Evolutionary conservation across 2,888 invertebrate genomes (phyloP).

Genomic region (Xestia ashworthii): DNA sequence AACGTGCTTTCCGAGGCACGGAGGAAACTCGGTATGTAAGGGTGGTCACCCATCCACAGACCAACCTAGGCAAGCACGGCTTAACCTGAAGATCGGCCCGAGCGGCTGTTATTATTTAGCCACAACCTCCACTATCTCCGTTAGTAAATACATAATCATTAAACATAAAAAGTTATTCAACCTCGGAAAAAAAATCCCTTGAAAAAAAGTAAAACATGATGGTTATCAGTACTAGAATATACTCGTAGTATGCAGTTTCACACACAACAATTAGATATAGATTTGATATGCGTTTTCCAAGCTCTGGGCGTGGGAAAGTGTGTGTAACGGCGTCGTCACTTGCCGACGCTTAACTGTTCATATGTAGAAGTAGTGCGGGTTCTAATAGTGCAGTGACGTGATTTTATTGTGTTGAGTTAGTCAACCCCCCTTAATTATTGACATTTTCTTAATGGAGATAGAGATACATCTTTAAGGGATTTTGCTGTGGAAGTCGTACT

Average conservation of each 20-base stretch:
- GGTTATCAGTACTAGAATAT: conserved; percentile 22
- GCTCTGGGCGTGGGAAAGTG: conserved; percentile 45
- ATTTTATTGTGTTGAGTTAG: conserved; percentile 11
- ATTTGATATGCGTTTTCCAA: conserved; percentile 51
- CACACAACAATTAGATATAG: conserved; percentile 47
- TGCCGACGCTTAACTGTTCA: conserved; percentile 24
- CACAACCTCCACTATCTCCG: no score
- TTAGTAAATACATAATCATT: neutral
- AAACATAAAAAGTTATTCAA: neutral
- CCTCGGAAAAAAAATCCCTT: neutral
- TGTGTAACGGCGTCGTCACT: conserved; percentile 37
- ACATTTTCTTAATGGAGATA: neutral
- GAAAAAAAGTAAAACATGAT: neutral
- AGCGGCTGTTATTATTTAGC: no score
- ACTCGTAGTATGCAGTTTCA: conserved; percentile 31
- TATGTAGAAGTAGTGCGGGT: conserved; percentile 15
- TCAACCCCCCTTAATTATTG: neutral
- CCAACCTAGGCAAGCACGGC: no score
- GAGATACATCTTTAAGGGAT: no score
- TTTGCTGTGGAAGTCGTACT: no score
- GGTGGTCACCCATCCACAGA: no score
- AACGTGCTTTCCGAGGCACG: no score
- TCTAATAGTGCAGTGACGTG: neutral
- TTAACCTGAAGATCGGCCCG: no score
- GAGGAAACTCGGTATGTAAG: no score